Evolutionary conservation across 2,113 vertebrate genomes (phyloP), one percentile per base, ranked within the genome.

Genomic region (Oophaga pumilio): DNA sequence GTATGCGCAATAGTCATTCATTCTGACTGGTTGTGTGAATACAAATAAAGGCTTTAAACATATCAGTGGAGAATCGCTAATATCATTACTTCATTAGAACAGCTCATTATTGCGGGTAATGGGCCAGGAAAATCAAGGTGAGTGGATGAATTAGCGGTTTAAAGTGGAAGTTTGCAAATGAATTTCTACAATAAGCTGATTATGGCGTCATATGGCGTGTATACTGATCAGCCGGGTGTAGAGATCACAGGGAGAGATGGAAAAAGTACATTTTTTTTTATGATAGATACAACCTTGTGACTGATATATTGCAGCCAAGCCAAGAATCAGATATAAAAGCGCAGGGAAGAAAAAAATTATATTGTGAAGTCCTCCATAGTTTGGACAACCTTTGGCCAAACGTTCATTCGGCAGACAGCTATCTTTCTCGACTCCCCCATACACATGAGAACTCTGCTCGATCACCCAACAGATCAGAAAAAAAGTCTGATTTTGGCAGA

Each of bases 81-180:
- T 57, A 71, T 71, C 66, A 84, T 84, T 56, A 84, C 24, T 84
- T 71, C 64, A 71, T 71, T 71, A 53, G 26, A 26, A 43, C 15
- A 13, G 26, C 82, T 84, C 82, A 84, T 84, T 73, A 84, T 71
- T 57, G 66, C 8, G n/a, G 82, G 17, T 57, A 84, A 71, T 71
- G 82, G 82, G 64, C 66, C 64, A 71, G 66, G 66, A 73, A 73
- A 84, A 84, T 71, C 64, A 69, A 69, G 82, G 82, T 71, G 82
- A 84, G 33, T 71, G 82, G 24, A 69, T 26, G 15, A 84, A 53
- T 82, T 71, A 28, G 52, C 56, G 66, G 15, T 33, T 53, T 20
- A 52, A 62, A 56, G 10, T 20, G 50, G 50, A 71, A 53, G 66
- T 43, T 26, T n/a, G 26, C 62, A 82, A 82, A 68, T 60, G 43